Base-by-base conservation (phyloP, 2,888 invertebrate species). In the Plemyria rubiginata region DNA sequence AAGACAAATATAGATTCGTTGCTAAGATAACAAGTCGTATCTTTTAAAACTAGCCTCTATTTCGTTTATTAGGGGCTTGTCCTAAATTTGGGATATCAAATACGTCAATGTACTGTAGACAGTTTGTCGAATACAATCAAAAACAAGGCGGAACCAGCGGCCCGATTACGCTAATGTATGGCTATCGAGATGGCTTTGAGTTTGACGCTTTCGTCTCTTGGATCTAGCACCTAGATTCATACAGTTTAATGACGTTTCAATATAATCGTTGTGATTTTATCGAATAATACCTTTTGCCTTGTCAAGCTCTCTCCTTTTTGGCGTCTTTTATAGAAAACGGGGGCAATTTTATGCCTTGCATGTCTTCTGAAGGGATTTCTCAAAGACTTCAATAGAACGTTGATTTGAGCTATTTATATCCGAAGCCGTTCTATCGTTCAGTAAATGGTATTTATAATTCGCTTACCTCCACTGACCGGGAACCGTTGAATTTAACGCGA, bases 391-490 rank as follows among this genome's bases (percentile, higher is more conserved):
- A 38, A 7, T 38, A 22, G n/a, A 54, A 60, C 64, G 60, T 64
- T 64, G 64, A 53, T 64, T 53, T 43, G 55, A 5, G 52, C 60
- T 64, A 64, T 64, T 64, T 64, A 56, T 60, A 48, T 36, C 46
- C 36, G 60, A 64, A 60, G 60, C 64, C 55, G 55, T 64, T 46
- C 29, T 38, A 59, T 16, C 12, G 54, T 40, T 16, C 41, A 49
- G 52, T 55, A 41, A 29, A 55, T 16, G 36, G 15, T 64, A 64
- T 64, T 64, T 64, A 64, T 64, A 63, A 59, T 59, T 62, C 50
- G 38, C 58, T 58, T 63, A 64, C 52, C 51, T 50, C 54, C 40
- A 41, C 59, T 29, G 38, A 60, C 64, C 60, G 56, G 60, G 56
- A 60, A 52, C 54, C 28, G 38, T 45, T 51, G 38, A 54, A 49